Conservation (phyloP, 1,140 invertebrate species). For the Batillaria attramentaria region DNA sequence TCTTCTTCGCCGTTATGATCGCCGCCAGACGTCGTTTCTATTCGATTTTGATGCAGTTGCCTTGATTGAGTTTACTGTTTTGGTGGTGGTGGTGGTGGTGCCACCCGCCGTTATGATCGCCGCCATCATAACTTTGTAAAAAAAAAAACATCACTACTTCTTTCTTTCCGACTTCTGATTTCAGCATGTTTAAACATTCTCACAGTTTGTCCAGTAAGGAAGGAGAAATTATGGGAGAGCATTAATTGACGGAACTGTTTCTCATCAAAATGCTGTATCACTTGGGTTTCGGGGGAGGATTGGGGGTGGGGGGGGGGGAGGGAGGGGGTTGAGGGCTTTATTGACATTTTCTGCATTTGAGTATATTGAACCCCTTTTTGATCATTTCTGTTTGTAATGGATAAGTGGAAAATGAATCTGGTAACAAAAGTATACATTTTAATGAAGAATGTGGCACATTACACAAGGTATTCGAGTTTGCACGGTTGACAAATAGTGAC, state of each 20-base stretch:
- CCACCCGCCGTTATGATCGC: background rate
- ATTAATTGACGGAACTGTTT: background rate
- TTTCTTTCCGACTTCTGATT: background rate
- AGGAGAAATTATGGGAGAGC: background rate
- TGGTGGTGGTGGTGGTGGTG: background rate
- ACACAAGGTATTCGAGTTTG: too few relatives aligned
- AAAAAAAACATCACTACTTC: background rate
- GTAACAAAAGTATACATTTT: background rate
- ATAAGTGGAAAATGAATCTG: background rate
- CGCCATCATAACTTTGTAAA: background rate
- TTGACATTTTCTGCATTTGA: too few relatives aligned
- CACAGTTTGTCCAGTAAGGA: background rate
- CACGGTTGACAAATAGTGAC: background rate
- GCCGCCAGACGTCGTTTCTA: background rate
- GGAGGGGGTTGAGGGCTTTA: too few relatives aligned
- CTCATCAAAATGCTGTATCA: background rate
- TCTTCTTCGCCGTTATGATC: too few relatives aligned
- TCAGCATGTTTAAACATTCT: background rate
- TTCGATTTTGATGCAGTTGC: background rate
- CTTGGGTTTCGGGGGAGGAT: too few relatives aligned
- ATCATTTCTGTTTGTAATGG: background rate
- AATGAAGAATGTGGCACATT: background rate
- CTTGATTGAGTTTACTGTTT: background rate
- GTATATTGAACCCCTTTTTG: too few relatives aligned
- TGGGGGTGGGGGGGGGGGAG: too few relatives aligned